These are phyloP conservation scores for Mionectes macconnelli DNA, from an alignment of 2,113 vertebrate genomes.

Conservation along the genomic window DNA sequence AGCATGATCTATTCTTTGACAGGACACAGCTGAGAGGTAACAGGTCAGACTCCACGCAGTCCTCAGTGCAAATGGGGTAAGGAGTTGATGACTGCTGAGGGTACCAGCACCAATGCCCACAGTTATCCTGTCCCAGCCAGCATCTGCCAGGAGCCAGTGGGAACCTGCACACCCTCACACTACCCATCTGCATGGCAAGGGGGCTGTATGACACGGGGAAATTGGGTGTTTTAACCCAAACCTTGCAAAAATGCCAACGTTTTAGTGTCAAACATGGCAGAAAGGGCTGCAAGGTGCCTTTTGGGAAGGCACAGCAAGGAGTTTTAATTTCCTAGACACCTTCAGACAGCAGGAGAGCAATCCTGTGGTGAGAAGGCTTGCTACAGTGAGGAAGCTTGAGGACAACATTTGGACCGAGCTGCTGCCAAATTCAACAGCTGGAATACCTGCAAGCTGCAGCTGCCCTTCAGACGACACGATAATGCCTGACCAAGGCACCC, in stretches of 20 bases:
- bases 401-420: not conserved
- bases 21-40: not conserved
- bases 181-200: not conserved
- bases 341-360: not conserved
- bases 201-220: rapidly evolving
- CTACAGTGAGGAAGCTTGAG: not conserved
- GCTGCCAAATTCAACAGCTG: not conserved
- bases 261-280: not conserved
- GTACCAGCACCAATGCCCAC: not conserved
- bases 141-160: not conserved
- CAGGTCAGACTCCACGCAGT: not conserved
- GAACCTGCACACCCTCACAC: not conserved
- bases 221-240: not conserved
- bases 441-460: not conserved
- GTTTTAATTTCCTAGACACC: not conserved
- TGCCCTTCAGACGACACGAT: not conserved
- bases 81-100: not conserved
- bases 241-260: not conserved
- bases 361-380: not conserved
- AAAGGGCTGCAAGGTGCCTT: not conserved
- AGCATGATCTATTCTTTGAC: not conserved
- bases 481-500: not conserved
- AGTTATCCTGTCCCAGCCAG: not conserved
- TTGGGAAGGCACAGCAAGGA: not conserved
- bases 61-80: not conserved